A percentile compares a stretch with the other conserved stretches of the same genome.
Conservation (phyloP, 2,797 vertebrate species). For the Gallinago solitaria region DNA sequence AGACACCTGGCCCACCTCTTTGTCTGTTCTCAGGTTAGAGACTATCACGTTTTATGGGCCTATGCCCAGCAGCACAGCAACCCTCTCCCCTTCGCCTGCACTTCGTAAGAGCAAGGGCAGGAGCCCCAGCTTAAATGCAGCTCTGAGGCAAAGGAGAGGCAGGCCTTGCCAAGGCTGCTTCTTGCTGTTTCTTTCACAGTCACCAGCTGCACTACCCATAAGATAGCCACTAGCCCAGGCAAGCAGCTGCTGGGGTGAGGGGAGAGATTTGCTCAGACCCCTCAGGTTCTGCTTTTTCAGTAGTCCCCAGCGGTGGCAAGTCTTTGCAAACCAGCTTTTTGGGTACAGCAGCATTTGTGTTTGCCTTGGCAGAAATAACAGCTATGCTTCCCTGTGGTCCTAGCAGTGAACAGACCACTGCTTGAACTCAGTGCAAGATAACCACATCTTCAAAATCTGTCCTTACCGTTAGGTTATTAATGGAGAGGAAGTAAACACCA, state of each 20-base stretch:
- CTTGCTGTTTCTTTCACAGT: background rate
- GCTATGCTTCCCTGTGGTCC: background rate
- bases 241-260: background rate
- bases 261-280: background rate
- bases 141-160: background rate
- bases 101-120: background rate
- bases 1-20: background rate
- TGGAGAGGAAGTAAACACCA: slow-evolving; percentile 83
- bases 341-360: background rate
- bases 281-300: background rate
- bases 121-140: background rate
- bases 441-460: background rate
- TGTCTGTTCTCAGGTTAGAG: background rate
- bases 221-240: background rate
- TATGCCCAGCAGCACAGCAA: background rate
- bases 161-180: background rate
- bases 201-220: background rate
- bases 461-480: slow-evolving; percentile 71
- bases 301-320: rapidly evolving
- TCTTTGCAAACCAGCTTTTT: background rate
- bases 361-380: background rate
- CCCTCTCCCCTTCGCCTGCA: background rate
- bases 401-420: rapidly evolving
- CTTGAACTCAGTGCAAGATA: background rate
- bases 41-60: background rate